These are phyloP conservation scores for Leucophora obtusa DNA, from an alignment of 2,888 invertebrate species.

Conservation along the genomic window DNA sequence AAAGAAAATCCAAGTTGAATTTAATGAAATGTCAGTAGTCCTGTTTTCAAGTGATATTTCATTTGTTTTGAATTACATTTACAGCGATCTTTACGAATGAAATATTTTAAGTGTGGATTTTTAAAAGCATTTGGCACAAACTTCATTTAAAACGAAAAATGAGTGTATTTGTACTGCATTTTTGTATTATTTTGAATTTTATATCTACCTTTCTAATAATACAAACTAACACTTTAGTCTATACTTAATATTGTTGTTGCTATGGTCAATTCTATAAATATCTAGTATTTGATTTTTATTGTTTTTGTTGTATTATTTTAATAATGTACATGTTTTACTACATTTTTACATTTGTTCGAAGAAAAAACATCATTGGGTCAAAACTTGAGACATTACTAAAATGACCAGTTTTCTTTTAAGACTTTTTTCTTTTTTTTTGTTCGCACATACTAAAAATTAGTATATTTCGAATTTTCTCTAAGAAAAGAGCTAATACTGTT, in stretches of 20 bases:
- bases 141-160: too few species aligned
- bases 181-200: too few species aligned
- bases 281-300: constrained; percentile 3
- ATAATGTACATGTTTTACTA: constrained; percentile 56
- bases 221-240: background rate
- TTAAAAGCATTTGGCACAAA: too few species aligned
- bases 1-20: too few species aligned
- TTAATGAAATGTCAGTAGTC: too few species aligned
- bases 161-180: too few species aligned
- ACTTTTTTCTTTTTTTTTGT: constrained; percentile 17
- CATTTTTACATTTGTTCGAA: constrained; percentile 38
- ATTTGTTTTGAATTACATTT: too few species aligned
- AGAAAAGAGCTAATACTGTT: constrained; percentile 4
- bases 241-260: constrained; percentile 44
- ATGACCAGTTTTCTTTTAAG: constrained; percentile 31
- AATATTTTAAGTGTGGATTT: too few species aligned
- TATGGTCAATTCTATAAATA: constrained; percentile 53
- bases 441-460: constrained; percentile 17
- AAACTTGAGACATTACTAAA: constrained; percentile 52
- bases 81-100: too few species aligned
- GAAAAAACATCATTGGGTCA: constrained; percentile 49
- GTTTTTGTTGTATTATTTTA: constrained; percentile 30
- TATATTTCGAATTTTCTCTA: constrained; percentile 7
- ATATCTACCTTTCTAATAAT: background rate
- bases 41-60: too few species aligned